A percentile compares a stretch with the other conserved stretches of the same genome.
These are phyloP conservation scores for Oxyruncus cristatus DNA, from an alignment of 2,113 vertebrate genomes.

Conservation along the genomic window DNA sequence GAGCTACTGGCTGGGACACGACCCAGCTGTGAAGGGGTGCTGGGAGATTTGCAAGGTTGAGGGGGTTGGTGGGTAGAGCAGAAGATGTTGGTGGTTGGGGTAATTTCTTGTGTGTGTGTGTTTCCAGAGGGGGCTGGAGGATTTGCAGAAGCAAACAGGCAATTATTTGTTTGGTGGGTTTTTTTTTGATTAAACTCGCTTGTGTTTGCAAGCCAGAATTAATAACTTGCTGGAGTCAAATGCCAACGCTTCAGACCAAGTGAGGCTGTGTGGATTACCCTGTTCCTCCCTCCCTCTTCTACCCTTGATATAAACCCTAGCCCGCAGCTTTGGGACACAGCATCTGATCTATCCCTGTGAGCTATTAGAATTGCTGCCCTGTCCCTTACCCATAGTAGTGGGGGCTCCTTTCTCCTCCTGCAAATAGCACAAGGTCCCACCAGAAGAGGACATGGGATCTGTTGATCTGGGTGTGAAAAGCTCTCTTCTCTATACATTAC, in stretches of 20 bases:
- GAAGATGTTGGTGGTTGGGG: background rate
- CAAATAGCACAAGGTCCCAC: background rate
- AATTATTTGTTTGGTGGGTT: background rate
- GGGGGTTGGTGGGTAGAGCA: background rate
- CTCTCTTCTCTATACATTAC: background rate
- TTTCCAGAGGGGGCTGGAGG: background rate
- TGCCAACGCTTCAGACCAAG: background rate
- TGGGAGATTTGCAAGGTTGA: background rate
- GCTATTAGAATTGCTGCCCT: background rate
- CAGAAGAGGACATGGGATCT: background rate
- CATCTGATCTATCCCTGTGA: background rate
- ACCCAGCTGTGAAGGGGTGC: too few relatives aligned
- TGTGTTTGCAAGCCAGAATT: background rate
- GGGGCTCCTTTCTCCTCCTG: background rate
- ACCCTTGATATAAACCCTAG: background rate
- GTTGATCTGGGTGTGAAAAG: background rate
- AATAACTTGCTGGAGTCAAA: background rate
- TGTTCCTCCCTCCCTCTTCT: background rate
- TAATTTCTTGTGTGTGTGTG: background rate
- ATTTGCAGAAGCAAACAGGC: background rate
- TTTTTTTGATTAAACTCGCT: fast-evolving
- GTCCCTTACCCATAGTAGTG: background rate
- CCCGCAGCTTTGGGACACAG: background rate
- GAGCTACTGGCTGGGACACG: background rate
- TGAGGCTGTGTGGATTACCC: background rate